Percentiles rank a stretch among this genome's conserved stretches.
Evolutionary conservation across 2,888 invertebrate species (phyloP).

Genomic region (Xanthia icteritia): DNA sequence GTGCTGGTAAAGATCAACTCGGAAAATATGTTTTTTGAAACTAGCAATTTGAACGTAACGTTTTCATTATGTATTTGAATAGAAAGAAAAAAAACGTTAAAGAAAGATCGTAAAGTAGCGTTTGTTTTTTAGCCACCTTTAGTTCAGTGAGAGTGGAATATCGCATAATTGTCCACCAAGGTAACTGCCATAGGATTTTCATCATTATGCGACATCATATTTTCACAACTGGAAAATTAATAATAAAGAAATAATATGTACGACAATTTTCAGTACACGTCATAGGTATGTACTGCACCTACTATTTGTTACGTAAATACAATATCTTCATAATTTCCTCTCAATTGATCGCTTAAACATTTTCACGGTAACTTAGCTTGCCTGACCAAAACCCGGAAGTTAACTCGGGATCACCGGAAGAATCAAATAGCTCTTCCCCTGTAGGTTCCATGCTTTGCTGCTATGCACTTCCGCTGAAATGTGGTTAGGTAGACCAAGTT

Average conservation of each 20-base stretch:
- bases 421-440: neutral
- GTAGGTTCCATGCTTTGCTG: neutral
- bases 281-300: neutral
- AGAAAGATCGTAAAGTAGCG: no score
- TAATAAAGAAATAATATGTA: no score
- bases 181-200: no score
- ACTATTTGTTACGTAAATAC: neutral
- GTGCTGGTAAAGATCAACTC: no score
- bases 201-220: no score
- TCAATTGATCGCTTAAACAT: neutral
- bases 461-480: conserved; percentile 33
- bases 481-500: conserved; percentile 13
- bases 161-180: no score
- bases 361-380: conserved; percentile 10
- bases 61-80: neutral
- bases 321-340: neutral
- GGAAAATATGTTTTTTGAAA: no score
- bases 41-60: neutral
- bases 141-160: no score
- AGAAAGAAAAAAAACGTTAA: neutral
- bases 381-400: conserved; percentile 19
- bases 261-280: no score
- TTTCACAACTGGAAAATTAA: no score
- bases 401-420: conserved; percentile 8
- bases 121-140: no score